Conservation (phyloP, 1,140 invertebrate genomes). For the Temnothorax nylanderi region DNA sequence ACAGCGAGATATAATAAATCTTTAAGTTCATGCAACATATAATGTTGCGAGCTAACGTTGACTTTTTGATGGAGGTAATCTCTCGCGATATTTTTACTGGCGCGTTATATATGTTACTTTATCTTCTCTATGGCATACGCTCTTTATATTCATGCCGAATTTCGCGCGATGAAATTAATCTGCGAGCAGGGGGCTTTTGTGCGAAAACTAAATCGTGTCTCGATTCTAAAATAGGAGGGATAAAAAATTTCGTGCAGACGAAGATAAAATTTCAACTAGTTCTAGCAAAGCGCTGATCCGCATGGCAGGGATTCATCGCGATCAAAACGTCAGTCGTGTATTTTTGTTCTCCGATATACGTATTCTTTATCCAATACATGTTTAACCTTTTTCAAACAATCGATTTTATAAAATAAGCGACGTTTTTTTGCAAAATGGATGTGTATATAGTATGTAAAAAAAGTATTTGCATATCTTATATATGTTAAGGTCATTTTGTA, state of each 20-base stretch:
- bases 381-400: slow-evolving; percentile 14
- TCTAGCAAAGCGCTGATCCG: slow-evolving; percentile 17
- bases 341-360: slow-evolving; percentile 10
- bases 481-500: not conserved
- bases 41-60: not conserved
- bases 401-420: slow-evolving; percentile 5
- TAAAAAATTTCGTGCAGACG: slow-evolving; percentile 23
- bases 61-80: not conserved
- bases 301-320: slow-evolving; percentile 21
- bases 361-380: slow-evolving; percentile 4
- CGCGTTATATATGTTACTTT: not conserved
- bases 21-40: not conserved
- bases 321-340: slow-evolving; percentile 39
- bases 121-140: not conserved
- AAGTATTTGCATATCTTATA: not conserved
- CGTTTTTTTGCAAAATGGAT: not conserved
- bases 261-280: slow-evolving; percentile 52
- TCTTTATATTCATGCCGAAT: slow-evolving; percentile 14
- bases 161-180: slow-evolving; percentile 37
- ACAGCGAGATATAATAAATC: not conserved
- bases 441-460: not conserved
- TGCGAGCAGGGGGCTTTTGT: not conserved
- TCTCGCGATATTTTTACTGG: not conserved
- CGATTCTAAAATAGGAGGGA: slow-evolving; percentile 30
- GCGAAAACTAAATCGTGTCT: slow-evolving; percentile 28